Evolutionary conservation across 2,113 vertebrate species (phyloP), one percentile per base, ranked within the genome.

Genomic region (Cinclus mexicanus): DNA sequence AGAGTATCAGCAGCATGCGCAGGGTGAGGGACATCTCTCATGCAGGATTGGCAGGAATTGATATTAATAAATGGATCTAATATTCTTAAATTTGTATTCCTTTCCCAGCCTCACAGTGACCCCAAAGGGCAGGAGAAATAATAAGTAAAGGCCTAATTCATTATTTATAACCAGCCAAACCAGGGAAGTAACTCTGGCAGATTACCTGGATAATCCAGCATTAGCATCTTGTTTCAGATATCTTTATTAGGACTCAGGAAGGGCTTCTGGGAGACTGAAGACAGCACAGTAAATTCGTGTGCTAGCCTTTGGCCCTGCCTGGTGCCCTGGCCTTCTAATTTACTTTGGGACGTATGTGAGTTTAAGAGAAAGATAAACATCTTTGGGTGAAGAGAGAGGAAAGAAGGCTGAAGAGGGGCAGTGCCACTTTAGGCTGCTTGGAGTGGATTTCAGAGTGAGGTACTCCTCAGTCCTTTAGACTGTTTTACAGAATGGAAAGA

Each of bases 71-170:
- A 95, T 71, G 94, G 94, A 95, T 94, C 82, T 89, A 91, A 77
- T 92, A 96, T 91, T 83, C 82, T 85, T 91, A 90, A 95, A 96
- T 97, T 95, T 97, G 95, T 92, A 97, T 97, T 97, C 96, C 76
- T 97, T 92, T 89, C 95, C 50, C 50, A 91, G 94, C 84, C 94
- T 96, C 1, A 1, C 50, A 41, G 78, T 4, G 72, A 93, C 92
- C 94, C 93, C 69, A 96, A 89, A 97, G 96, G 96, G 85, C 96
- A 96, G 87, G 53, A 97, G 90, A 97, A 95, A 93, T 95, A 97
- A 95, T 96, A 97, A 96, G 97, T 89, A 91, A 90, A 95, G 86
- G 92, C 88, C 92, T 95, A 83, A 91, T 95, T 95, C 95, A 96
- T 98, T 97, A 96, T 97, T 97, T 92, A 97, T 97, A 97, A 93